Base-by-base conservation (phyloP, 2,888 invertebrate species). In the Polyploca ridens region DNA sequence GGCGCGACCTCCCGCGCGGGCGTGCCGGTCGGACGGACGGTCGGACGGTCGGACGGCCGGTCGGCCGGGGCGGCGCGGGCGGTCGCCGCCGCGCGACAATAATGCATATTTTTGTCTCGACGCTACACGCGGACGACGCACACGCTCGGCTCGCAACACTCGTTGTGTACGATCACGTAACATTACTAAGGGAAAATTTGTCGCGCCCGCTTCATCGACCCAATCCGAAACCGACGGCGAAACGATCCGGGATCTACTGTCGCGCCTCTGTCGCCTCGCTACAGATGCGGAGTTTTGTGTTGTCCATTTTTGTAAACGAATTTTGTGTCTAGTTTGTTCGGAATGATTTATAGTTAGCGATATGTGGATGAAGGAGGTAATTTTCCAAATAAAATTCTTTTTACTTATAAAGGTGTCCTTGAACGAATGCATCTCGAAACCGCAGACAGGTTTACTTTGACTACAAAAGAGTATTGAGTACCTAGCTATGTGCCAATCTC, bases 161-260 rank as follows among this genome's bases (percentile, higher is more conserved):
- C 72, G 75, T 69, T 69, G 66, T 76, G 74, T 73, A 69, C 76
- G 71, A 71, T 81, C 82, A 79, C 81, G 77, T 84, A 81, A 89
- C 92, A 93, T 93, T 94, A 93, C 93, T 93, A 93, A 94, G 93
- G 93, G 90, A 91, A 93, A 92, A 90, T 89, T 69, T 82, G 86
- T 86, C 89, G 87, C 88, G 89, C 83, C 82, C 89, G 87, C 89
- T 87, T 85, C 77, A 62, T 70, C 72, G 66, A 69, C 66, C 69
- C 83, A 78, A 77, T 78, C 84, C 88, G 88, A 82, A 73, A 79
- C 82, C 86, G 87, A 63, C 76, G 75, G 79, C 83, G 83, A 80
- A 68, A 61, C 62, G 41, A 59, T 38, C 19, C 44, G 46, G 46
- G 46, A n/a, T 6, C 46, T 10, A 13, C 44, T 44, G 44, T 44